Percentiles rank a stretch among this genome's conserved stretches.
phyloP scores from a whole-genome alignment of 2,888 invertebrate species.

The Dascillus cervinus region DNA sequence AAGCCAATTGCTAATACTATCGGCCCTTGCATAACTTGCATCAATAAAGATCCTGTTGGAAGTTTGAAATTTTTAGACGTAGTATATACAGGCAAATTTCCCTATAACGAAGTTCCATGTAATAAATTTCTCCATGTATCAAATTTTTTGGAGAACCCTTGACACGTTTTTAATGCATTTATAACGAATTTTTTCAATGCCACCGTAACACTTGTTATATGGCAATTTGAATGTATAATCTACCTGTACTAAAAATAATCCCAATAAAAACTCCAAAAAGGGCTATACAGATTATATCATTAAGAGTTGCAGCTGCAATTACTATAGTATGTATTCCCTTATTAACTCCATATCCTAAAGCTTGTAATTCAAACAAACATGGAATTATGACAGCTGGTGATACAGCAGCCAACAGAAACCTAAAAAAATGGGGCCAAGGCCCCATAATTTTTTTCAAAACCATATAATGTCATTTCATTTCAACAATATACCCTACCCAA shows the following conservation, averaged over 20 bases:
- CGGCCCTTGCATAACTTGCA: constrained; percentile 49
- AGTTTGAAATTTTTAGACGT: too few relatives aligned
- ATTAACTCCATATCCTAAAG: constrained; percentile 57
- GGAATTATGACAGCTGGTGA: constrained; percentile 71
- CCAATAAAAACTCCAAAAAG: constrained; percentile 61
- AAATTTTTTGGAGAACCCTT: too few relatives aligned
- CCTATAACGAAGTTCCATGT: too few relatives aligned
- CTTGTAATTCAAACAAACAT: constrained; percentile 54
- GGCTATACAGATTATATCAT: constrained; percentile 69
- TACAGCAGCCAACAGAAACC: constrained; percentile 58
- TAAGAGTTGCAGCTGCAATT: constrained; percentile 62
- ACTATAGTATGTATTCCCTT: constrained; percentile 70
- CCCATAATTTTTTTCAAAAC: constrained; percentile 25
- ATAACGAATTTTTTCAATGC: too few relatives aligned
- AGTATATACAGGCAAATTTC: too few relatives aligned
- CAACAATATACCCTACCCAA: constrained; percentile 40
- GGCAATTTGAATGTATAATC: too few relatives aligned
- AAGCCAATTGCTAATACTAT: constrained; percentile 55
- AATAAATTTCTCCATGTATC: too few relatives aligned
- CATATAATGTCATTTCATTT: constrained; percentile 18
- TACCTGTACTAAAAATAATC: constrained; percentile 56
- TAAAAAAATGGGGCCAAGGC: constrained; percentile 28
- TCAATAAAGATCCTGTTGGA: constrained; percentile 40
- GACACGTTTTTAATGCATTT: too few relatives aligned
- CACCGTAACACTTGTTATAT: too few relatives aligned